Evolutionary conservation across 2,888 invertebrate species (phyloP).

Genomic region (Geotrupes spiniger): DNA sequence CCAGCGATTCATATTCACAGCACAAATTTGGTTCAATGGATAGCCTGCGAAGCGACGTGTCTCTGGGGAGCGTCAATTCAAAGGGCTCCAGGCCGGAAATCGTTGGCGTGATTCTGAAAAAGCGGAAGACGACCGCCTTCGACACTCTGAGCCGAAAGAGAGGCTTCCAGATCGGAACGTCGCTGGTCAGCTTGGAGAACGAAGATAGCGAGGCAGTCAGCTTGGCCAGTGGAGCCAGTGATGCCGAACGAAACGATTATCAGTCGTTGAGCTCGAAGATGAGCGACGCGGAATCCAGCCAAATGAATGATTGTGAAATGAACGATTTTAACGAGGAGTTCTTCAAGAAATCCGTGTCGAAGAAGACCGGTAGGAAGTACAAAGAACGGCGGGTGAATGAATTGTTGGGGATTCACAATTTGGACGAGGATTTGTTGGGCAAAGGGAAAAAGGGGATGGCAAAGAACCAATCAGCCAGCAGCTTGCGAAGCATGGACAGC

Average conservation of each 20-base stretch:
- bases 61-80: slow-evolving; percentile 26
- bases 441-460: slow-evolving; percentile 16
- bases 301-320: slow-evolving; percentile 28
- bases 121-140: slow-evolving; percentile 27
- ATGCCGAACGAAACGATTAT: slow-evolving; percentile 8
- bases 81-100: slow-evolving; percentile 36
- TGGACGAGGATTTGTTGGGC: slow-evolving; percentile 13
- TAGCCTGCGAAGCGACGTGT: slow-evolving; percentile 15
- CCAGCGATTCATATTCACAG: neutral
- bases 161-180: slow-evolving; percentile 37
- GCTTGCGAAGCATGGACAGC: slow-evolving; percentile 39
- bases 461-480: slow-evolving; percentile 27
- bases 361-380: slow-evolving; percentile 13
- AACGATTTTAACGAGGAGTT: slow-evolving; percentile 31
- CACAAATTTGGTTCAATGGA: slow-evolving; percentile 14
- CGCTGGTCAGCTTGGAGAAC: slow-evolving; percentile 28
- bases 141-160: slow-evolving; percentile 36
- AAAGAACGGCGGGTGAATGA: slow-evolving; percentile 24
- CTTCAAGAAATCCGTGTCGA: slow-evolving; percentile 21
- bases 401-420: slow-evolving; percentile 28
- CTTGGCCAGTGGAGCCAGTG: slow-evolving; percentile 13
- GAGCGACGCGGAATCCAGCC: slow-evolving; percentile 16
- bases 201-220: slow-evolving; percentile 17
- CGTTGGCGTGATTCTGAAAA: slow-evolving; percentile 38
- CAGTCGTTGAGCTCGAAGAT: slow-evolving; percentile 20